Percentiles rank a stretch among this genome's conserved stretches.
phyloP scores from a whole-genome alignment of 2,888 invertebrate genomes.

The Lasioglossum leucozonium region DNA sequence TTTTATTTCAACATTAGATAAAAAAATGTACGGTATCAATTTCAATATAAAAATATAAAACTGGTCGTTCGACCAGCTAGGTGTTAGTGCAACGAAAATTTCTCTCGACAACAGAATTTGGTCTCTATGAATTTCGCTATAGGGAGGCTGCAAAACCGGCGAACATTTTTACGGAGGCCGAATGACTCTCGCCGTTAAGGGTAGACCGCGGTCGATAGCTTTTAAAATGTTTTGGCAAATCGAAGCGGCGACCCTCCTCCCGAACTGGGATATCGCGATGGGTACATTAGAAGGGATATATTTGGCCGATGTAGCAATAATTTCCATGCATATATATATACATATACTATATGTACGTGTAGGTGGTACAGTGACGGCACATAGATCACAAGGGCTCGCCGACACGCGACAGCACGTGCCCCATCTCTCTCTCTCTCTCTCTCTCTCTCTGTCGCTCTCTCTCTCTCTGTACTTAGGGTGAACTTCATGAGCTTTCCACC shows the following conservation, averaged over 20 bases:
- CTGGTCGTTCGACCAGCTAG: too few species aligned
- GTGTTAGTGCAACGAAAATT: too few species aligned
- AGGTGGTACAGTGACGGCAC: slow-evolving; percentile 73
- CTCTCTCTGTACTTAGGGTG: slow-evolving; percentile 59
- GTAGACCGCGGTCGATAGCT: slow-evolving; percentile 61
- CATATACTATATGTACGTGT: slow-evolving; percentile 65
- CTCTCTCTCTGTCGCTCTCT: slow-evolving; percentile 12
- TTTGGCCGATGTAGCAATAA: slow-evolving; percentile 73
- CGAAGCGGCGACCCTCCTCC: slow-evolving; percentile 42
- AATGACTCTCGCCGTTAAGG: slow-evolving; percentile 12
- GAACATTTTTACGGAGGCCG: not conserved
- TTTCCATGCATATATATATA: slow-evolving; percentile 68
- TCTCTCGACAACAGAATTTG: not conserved
- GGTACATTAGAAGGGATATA: slow-evolving; percentile 68
- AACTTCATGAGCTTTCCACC: slow-evolving; percentile 74
- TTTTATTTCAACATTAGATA: too few species aligned
- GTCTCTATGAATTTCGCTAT: not conserved
- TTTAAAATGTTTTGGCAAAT: slow-evolving; percentile 71
- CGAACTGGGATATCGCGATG: slow-evolving; percentile 48
- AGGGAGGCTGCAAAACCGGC: not conserved
- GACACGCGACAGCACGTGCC: slow-evolving; percentile 82
- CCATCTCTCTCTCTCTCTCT: slow-evolving; percentile 53
- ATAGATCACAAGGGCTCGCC: slow-evolving; percentile 81
- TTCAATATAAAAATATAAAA: too few species aligned
- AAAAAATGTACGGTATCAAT: too few species aligned